phyloP scores from a whole-genome alignment of 1,140 invertebrate species.

The Lamellibrachia luymesi region DNA sequence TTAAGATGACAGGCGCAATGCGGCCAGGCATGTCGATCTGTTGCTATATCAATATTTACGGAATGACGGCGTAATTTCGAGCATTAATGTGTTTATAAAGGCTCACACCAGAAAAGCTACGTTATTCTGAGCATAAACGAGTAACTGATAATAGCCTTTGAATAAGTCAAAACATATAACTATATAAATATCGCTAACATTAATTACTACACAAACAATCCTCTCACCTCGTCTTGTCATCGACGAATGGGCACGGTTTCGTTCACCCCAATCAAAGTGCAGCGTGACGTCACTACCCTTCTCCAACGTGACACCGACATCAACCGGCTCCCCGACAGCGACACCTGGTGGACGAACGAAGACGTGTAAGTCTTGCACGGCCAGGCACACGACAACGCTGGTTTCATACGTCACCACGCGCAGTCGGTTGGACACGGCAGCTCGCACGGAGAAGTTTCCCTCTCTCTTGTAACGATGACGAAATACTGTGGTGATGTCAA shows the following conservation, averaged over 20 bases:
- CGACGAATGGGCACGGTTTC: background rate
- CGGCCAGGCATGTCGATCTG: too few relatives aligned
- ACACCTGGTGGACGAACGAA: constrained; percentile 30
- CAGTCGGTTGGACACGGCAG: constrained; percentile 35
- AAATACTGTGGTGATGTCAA: constrained; percentile 28
- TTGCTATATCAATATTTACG: too few relatives aligned
- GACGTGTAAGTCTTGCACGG: constrained; percentile 33
- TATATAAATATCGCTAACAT: background rate
- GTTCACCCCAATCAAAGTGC: constrained; percentile 34
- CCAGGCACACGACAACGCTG: constrained; percentile 33
- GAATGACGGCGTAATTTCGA: too few relatives aligned
- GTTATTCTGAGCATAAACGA: background rate
- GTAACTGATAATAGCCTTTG: background rate
- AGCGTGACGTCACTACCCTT: constrained; percentile 29
- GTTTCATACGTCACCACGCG: constrained; percentile 27
- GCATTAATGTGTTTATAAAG: background rate
- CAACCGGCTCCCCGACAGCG: constrained; percentile 28
- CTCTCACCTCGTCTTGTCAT: background rate
- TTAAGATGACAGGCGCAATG: background rate
- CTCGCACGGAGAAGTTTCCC: constrained; percentile 30
- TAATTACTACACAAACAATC: background rate
- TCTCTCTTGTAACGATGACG: constrained; percentile 30
- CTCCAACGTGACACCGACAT: constrained; percentile 36
- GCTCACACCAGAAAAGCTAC: background rate
- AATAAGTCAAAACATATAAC: background rate